Base-by-base conservation (phyloP, 2,797 vertebrate genomes). In the Yasuhikotakia modesta region DNA sequence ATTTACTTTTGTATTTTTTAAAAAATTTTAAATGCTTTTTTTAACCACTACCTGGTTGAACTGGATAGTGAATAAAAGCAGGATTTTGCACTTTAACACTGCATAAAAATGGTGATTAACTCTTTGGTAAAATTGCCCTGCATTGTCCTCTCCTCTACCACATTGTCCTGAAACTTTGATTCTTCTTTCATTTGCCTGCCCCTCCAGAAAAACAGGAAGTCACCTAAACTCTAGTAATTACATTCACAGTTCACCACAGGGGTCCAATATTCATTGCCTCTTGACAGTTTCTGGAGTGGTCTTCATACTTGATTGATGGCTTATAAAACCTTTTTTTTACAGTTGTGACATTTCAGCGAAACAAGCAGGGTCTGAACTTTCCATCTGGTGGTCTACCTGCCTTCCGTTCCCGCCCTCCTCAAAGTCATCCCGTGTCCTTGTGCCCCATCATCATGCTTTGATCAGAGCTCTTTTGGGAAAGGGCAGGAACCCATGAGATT, bases 261-360 rank as follows among this genome's bases (percentile, higher is more conserved):
- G 86, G 85, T 86, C 87, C 89, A 86, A 90, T 91, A 91, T 90
- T 85, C 76, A 12, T 63, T 84, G 80, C 81, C 83, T 85, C 70
- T 79, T 19, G 58, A 86, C 87, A 89, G 80, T 84, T 93, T 88
- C 88, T 88, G 87, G 89, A 81, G 79, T 85, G 39, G 46, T 39
- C 57, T 79, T 76, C 16, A 22, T 19, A 52, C 50, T 14, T 91
- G 89, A 95, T 86, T 86, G 84, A 94, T 88, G 86, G 79, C 73
- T 92, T 88, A 85, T 87, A 85, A 87, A 91, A 89, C 73, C 79
- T 85, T 87, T 88, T 87, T 88, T 90, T 91, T 90, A 90, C 86
- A 91, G 88, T 78, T 83, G 81, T 84, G 86, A 89, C 90, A 92
- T 93, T 93, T 93, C 89, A 82, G 85, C 88, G 89, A 93, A 89